These are phyloP conservation scores for Seira sanloemensis DNA, from an alignment of 2,888 invertebrate genomes.

Conservation along the genomic window DNA sequence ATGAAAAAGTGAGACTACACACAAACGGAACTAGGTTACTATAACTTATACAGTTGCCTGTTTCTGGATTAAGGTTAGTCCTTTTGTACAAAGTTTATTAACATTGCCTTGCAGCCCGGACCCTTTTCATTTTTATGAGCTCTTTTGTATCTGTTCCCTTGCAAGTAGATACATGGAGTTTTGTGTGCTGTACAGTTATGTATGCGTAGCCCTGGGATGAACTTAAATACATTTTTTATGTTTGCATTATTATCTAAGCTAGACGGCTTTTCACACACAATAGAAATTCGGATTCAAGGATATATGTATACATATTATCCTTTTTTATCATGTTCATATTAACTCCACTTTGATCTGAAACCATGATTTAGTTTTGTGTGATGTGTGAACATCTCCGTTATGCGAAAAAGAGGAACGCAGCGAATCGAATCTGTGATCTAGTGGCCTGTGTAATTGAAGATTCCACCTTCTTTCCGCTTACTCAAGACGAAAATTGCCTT, in stretches of 20 bases:
- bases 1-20: background rate
- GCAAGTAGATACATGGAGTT: background rate
- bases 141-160: no score
- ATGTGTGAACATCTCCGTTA: background rate
- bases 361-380: background rate
- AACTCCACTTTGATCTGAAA: background rate
- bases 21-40: background rate
- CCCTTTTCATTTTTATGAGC: no score
- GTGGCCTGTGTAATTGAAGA: slow-evolving; percentile 12
- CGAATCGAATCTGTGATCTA: slow-evolving; percentile 5
- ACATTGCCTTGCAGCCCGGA: no score
- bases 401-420: background rate
- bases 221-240: background rate
- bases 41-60: background rate
- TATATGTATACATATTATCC: background rate
- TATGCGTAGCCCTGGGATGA: background rate
- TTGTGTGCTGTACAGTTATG: background rate
- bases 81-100: no score
- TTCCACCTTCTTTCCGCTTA: slow-evolving; percentile 18
- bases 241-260: background rate
- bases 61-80: background rate
- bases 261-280: no score
- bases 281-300: no score
- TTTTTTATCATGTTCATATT: background rate
- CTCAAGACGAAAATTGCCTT: slow-evolving; percentile 17